Conservation (phyloP, 2,797 vertebrate genomes). For the Phoxinus dragarum region DNA sequence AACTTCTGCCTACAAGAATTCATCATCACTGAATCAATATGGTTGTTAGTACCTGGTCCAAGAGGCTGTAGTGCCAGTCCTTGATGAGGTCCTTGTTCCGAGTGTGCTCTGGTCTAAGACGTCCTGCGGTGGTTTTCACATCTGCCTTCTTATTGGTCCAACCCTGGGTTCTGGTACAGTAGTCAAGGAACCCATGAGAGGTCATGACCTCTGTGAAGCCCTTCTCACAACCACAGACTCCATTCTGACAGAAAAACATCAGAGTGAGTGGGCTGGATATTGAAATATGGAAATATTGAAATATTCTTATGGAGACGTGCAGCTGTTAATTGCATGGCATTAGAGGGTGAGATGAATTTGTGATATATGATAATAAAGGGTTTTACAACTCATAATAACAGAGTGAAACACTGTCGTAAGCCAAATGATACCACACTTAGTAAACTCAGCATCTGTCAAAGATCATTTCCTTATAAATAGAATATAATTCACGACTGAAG, state of each 20-base stretch:
- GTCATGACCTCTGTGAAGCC: slow-evolving; percentile 87
- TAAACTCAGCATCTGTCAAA: slow-evolving; percentile 4
- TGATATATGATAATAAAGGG: slow-evolving; percentile 27
- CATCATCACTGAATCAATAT: neutral
- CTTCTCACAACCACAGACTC: slow-evolving; percentile 84
- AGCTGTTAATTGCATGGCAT: neutral
- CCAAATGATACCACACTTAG: neutral
- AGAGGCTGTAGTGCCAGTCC: slow-evolving; percentile 87
- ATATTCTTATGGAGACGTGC: neutral
- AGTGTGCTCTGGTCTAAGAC: slow-evolving; percentile 81
- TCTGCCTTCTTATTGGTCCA: slow-evolving; percentile 86
- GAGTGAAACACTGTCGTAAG: neutral
- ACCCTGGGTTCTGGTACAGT: slow-evolving; percentile 85
- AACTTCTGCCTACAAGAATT: neutral
- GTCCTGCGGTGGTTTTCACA: slow-evolving; percentile 81
- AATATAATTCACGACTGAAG: neutral
- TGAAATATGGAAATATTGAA: neutral
- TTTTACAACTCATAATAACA: slow-evolving; percentile 6
- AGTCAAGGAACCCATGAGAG: slow-evolving; percentile 85
- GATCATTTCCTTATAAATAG: neutral
- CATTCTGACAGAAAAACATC: slow-evolving; percentile 70
- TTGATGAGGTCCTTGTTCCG: slow-evolving; percentile 85
- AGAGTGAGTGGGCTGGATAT: neutral
- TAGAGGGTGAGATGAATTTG: neutral
- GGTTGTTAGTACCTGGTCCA: slow-evolving; percentile 75